These are phyloP conservation scores for Cryptus armator DNA, from an alignment of 2,888 invertebrate genomes.

Conservation along the genomic window DNA sequence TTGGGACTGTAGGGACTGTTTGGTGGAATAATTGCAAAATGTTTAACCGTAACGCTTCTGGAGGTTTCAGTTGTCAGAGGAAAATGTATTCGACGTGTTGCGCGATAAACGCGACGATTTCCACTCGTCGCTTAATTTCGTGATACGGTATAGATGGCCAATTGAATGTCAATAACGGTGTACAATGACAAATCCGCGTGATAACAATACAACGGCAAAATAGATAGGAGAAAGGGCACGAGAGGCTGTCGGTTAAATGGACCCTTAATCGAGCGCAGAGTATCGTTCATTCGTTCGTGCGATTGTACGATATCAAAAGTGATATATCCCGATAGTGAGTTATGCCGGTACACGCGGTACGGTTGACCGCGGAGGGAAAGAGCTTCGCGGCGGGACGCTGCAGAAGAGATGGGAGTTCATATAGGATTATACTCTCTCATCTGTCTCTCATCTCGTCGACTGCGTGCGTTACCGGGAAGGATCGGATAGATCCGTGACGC, in stretches of 20 bases:
- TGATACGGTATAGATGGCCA: no score
- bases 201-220: constrained; percentile 35
- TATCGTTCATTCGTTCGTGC: constrained; percentile 26
- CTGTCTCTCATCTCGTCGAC: neutral
- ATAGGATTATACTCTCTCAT: neutral
- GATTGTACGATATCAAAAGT: neutral
- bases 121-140: no score
- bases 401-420: neutral
- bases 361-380: constrained; percentile 46
- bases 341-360: constrained; percentile 54
- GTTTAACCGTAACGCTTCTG: no score
- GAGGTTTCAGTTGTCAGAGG: no score
- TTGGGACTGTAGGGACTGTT: no score
- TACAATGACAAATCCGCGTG: no score
- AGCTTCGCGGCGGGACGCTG: neutral
- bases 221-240: constrained; percentile 26
- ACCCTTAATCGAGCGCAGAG: constrained; percentile 18
- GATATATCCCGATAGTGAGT: constrained; percentile 45
- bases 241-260: neutral
- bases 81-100: no score
- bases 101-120: no score
- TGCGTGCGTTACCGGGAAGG: neutral
- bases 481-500: constrained; percentile 8
- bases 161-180: constrained; percentile 40
- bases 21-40: no score